A percentile compares a stretch with the other conserved stretches of the same genome.
These are phyloP conservation scores for Platyrinchus mystaceus DNA, from an alignment of 2,797 vertebrate genomes.

Conservation along the genomic window DNA sequence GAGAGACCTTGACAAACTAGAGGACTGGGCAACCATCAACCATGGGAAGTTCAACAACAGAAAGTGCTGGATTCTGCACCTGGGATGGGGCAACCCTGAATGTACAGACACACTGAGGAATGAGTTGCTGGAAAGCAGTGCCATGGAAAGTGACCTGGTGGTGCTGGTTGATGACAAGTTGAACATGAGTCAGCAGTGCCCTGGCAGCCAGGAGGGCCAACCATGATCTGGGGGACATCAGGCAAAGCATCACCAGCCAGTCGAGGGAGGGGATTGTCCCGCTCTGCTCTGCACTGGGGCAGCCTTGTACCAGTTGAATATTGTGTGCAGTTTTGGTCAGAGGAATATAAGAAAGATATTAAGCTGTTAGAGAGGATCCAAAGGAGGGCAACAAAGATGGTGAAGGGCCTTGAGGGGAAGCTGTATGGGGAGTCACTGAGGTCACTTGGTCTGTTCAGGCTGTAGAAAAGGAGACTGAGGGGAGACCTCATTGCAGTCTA, in stretches of 20 bases:
- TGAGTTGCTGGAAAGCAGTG: neutral
- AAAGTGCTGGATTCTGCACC: neutral
- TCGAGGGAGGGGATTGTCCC: neutral
- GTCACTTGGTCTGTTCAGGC: neutral
- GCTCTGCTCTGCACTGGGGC: neutral
- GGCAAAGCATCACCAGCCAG: neutral
- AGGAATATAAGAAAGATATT: neutral
- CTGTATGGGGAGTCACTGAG: neutral
- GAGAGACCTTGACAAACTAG: neutral
- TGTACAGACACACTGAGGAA: neutral
- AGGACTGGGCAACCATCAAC: neutral
- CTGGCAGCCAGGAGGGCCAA: neutral
- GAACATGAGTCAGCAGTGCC: neutral
- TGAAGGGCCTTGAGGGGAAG: neutral
- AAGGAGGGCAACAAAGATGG: neutral
- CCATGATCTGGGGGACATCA: neutral
- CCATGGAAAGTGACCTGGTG: neutral
- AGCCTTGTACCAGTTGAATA: neutral
- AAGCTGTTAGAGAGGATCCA: neutral
- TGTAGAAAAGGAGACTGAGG: neutral
- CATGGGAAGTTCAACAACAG: neutral
- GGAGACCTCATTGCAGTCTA: neutral
- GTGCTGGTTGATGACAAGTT: neutral
- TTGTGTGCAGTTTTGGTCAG: neutral
- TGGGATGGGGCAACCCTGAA: neutral